Evolutionary conservation across 2,888 invertebrate species (phyloP), one percentile per base, ranked within the genome.

Genomic region (Poecilobothrus nobilitatus): DNA sequence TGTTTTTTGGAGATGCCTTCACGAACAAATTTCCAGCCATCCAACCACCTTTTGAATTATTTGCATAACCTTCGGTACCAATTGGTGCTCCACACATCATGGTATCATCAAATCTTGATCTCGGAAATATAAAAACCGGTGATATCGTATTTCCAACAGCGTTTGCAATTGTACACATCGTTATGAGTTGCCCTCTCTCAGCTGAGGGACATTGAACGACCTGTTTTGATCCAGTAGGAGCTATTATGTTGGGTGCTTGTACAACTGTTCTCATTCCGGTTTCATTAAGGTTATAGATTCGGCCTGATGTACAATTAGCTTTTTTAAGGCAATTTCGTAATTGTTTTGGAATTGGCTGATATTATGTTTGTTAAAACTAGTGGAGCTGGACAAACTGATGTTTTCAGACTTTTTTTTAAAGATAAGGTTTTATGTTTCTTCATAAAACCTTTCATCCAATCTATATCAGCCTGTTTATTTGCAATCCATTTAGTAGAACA

Each of bases 201-300:
- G 72, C 74, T 66, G 74, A 76, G 37, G 73, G 73, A 65, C 71
- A 69, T 69, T 73, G 71, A 61, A 74, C 74, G 65, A 76, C 74
- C 63, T 73, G 73, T 71, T 74, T 72, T 67, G 63, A 65, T 22
- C 72, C 71, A 65, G 68, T 72, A 41, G 67, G 34, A 53, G 71
- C 71, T 69, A 73, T 71, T 44, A 73, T 70, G 64, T 73, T 73
- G 22, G 69, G 67, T 27, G 71, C 68, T 69, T 73, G 70, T 9
- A 71, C 70, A 21, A 73, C 73, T 44, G 71, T 74, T 27, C 69
- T 70, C 6, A 72, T 53, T n/a, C 70, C 70, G 37, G 72, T 74
- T 68, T 73, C 73, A 68, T 73, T 72, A n/a, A 73, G 22, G 67
- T 73, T 73, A 15, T 68, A 72, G 61, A 73, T 72, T 53, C 66